Conservation (phyloP, 2,797 vertebrate genomes). For the Enoplosus armatus region DNA sequence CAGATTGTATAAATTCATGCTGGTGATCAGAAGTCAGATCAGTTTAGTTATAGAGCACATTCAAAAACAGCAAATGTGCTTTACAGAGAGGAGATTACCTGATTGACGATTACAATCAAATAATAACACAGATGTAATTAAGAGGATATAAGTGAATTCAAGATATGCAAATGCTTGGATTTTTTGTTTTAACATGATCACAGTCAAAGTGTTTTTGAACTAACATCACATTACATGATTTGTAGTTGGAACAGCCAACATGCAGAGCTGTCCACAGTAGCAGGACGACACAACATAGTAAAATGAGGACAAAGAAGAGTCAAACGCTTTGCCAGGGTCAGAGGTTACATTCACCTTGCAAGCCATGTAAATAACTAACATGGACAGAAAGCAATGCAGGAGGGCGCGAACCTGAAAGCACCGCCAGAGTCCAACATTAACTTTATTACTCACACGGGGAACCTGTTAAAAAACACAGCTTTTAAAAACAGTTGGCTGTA, state of each 20-base stretch:
- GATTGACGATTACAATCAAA: not conserved
- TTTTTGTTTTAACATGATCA: not conserved
- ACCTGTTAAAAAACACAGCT: not conserved
- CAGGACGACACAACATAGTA: not conserved
- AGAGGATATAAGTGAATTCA: not conserved
- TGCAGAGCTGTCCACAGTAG: not conserved
- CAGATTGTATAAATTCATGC: not conserved
- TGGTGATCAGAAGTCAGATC: not conserved
- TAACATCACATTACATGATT: not conserved
- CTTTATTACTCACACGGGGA: not conserved
- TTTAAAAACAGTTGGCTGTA: not conserved
- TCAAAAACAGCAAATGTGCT: not conserved
- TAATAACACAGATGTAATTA: not conserved
- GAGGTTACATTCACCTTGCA: not conserved
- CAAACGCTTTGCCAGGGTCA: not conserved
- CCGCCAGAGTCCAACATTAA: not conserved
- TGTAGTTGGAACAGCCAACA: not conserved
- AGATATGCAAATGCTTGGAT: not conserved
- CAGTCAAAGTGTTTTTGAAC: not conserved
- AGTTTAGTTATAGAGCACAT: not conserved
- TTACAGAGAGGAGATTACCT: not conserved
- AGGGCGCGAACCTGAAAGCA: constrained; percentile 1
- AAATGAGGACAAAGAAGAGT: not conserved
- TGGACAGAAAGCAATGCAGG: not conserved
- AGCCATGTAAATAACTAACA: not conserved